Base-by-base conservation (phyloP, 2,113 vertebrate species). In the Clarias magur region DNA sequence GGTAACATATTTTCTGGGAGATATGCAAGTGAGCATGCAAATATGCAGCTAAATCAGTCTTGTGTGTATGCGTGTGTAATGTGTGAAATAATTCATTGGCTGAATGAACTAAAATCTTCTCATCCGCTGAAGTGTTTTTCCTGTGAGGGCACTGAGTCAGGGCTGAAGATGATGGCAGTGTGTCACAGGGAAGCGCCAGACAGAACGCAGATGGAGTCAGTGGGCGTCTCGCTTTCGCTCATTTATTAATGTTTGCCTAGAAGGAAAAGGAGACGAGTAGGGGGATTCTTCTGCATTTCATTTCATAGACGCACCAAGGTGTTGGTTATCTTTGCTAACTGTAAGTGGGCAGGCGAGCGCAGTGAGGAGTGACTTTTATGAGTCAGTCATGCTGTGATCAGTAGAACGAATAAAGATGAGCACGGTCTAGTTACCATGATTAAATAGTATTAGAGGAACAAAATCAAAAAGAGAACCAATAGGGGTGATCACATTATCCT, bases 151-250 rank as follows among this genome's bases (percentile, higher is more conserved):
- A 68, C 59, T 88, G 87, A 88, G 65, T 87, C 87, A 90, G 30
- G 54, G 85, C 68, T 56, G 80, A 82, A 86, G 60, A 76, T 75
- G 86, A 90, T 79, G 81, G 72, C 86, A 76, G 38, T 88, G 87
- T 88, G 87, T 88, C 84, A 84, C 81, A 82, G 81, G 76, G 57
- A 88, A 88, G 89, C 25, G 87, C 81, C 79, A 90, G 89, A 90
- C 89, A 56, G 56, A 76, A 89, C 88, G 87, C 86, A 91, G 90
- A 91, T 88, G 88, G 90, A 90, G 86, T 34, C 21, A 30, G 88
- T 88, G 88, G 88, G 87, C 48, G 84, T 90, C 79, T 87, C 19
- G 56, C 27, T 83, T 82, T 42, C 25, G 70, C 81, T 86, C 85
- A 70, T 82, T 89, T 86, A 83, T 88, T 80, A 85, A 70, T 82